Base-by-base conservation (phyloP, 2,888 invertebrate genomes). In the Saturnia japonica region DNA sequence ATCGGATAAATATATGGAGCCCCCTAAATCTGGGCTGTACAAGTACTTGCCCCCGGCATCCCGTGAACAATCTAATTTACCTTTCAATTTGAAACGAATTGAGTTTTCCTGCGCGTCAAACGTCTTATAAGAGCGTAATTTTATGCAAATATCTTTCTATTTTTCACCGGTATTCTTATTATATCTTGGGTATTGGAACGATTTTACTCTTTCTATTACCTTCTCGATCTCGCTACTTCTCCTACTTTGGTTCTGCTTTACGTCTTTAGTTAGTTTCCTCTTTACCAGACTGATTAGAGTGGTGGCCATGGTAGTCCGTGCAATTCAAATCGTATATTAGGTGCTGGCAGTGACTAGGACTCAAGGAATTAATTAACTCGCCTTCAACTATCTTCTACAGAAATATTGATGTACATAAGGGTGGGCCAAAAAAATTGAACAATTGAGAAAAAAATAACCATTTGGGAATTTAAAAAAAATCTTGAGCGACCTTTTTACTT, bases 91-190 rank as follows among this genome's bases (percentile, higher is more conserved):
- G 81, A 82, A 80, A 83, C 77, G 80, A 88, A 90, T 90, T 86
- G 82, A 89, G 89, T 91, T 86, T 85, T 78, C 82, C 81, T 80
- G 77, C 83, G 85, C 91, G 85, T 89, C 90, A 88, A 90, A 88
- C 85, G 84, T 86, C 85, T 87, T 86, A 86, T 85, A 83, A 86
- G 85, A 87, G 87, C 85, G 85, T 85, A 88, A 88, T 89, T 88
- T 88, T 82, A 84, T 83, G 80, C 84, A 87, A 88, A 88, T 87
- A 85, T 82, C 80, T 82, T 85, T 81, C 81, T 80, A 78, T 78
- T 80, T 78, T 79, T 76, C 74, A 77, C 71, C 73, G 60, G 74
- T 74, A 74, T 72, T 68, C 60, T 62, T 67, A 68, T 67, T 47
- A 54, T 70, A 73, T 69, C 73, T 75, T 77, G 72, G 69, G 71